Base-by-base conservation (phyloP, 2,797 vertebrate species). In the Semaprochilodus insignis region DNA sequence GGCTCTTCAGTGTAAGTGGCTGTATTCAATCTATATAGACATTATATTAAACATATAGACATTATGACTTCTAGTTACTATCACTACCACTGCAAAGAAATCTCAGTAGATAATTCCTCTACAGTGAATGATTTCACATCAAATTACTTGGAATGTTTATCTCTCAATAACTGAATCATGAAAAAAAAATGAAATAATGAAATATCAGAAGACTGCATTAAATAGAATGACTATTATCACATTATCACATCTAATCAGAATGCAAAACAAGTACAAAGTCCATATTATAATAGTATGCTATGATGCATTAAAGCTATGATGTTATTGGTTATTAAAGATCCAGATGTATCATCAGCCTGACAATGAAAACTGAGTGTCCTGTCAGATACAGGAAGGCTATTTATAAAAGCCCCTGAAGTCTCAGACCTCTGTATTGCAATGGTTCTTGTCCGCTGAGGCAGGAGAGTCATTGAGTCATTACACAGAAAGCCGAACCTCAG, bases 391-490 rank as follows among this genome's bases (percentile, higher is more conserved):
- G 44, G 23, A 51, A 25, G 15, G 36, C 21, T 48, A 23, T 15
- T 23, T 6, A 34, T 31, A 31, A n/a, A 31, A 54, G 23, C 23
- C 48, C 7, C 40, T 25, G 21, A 5, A 72, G 14, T n/a, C n/a
- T 27, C 15, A 73, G n/a, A 73, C 59, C 21, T 81, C 25, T 67
- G 62, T 59, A 19, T 40, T 44, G 52, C 13, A 75, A 3, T 0
- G 23, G 14, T 51, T 67, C 70, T 11, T 66, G 73, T 60, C 34
- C 34, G 23, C 7, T 11, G 73, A 40, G 23, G 72, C 52, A 17
- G 63, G 69, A 74, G 40, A 60, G 52, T 51, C 54, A 57, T 69
- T 70, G 62, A 36, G 44, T 81, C 51, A 52, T 73, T 34, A 67
- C 16, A 17, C 36, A 44, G 65, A 36, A 21, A 11, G 48, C 60